A percentile compares a stretch with the other conserved stretches of the same genome.
phyloP scores from a whole-genome alignment of 1,140 invertebrate genomes.

The Drosophila takahashii region DNA sequence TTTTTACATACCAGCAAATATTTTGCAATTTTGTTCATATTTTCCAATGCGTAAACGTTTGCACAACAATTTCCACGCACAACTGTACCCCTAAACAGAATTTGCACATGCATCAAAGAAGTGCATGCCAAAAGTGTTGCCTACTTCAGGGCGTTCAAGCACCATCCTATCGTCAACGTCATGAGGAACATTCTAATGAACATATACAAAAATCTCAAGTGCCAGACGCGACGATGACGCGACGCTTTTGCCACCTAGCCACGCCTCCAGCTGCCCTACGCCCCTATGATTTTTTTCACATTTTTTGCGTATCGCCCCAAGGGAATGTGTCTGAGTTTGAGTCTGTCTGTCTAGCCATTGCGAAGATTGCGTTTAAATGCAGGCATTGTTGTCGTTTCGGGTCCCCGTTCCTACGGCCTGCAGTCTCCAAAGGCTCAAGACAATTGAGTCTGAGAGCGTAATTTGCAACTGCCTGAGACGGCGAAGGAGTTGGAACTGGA shows the following conservation, averaged over 20 bases:
- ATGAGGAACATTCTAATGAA: slow-evolving; percentile 74
- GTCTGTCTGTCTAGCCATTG: slow-evolving; percentile 73
- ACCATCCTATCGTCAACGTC: slow-evolving; percentile 27
- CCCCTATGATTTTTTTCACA: neutral
- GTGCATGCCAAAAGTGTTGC: slow-evolving; percentile 69
- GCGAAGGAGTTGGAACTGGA: slow-evolving; percentile 28
- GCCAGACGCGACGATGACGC: slow-evolving; percentile 79
- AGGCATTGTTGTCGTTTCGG: slow-evolving; percentile 70
- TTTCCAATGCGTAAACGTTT: slow-evolving; percentile 4
- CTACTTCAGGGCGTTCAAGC: slow-evolving; percentile 74
- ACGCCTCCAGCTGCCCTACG: slow-evolving; percentile 35
- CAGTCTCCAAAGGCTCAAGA: slow-evolving; percentile 72
- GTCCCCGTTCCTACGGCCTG: slow-evolving; percentile 40
- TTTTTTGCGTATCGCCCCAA: slow-evolving; percentile 12
- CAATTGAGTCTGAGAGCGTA: slow-evolving; percentile 81
- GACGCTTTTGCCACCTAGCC: slow-evolving; percentile 63
- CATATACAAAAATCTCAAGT: slow-evolving; percentile 73
- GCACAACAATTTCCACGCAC: slow-evolving; percentile 6
- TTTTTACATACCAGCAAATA: neutral
- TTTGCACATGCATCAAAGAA: slow-evolving; percentile 21
- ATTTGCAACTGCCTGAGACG: slow-evolving; percentile 82
- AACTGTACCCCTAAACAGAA: slow-evolving; percentile 45
- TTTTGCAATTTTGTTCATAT: neutral
- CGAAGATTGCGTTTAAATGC: slow-evolving; percentile 78
- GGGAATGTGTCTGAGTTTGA: slow-evolving; percentile 55